phyloP scores from a whole-genome alignment of 2,888 invertebrate species.

The Amphipoea oculea region DNA sequence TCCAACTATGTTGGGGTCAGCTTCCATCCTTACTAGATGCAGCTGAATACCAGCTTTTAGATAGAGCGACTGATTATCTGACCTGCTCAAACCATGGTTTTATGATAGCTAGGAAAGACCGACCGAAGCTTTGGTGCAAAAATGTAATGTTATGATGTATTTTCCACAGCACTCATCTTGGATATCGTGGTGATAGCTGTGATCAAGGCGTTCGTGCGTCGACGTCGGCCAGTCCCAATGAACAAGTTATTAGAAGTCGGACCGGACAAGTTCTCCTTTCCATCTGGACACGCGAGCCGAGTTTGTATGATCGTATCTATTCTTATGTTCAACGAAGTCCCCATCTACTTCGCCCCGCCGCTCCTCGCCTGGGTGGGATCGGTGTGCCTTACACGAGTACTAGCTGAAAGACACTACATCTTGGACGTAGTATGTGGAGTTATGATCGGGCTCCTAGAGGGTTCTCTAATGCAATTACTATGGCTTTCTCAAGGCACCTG shows the following conservation, averaged over 20 bases:
- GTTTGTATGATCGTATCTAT: constrained; percentile 94
- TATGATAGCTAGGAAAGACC: background rate
- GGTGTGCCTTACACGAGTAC: constrained; percentile 94
- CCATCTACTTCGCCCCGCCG: constrained; percentile 91
- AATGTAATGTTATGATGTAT: background rate
- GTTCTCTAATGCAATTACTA: constrained; percentile 91
- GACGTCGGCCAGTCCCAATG: constrained; percentile 93
- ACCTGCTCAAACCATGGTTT: background rate
- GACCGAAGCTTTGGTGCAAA: background rate
- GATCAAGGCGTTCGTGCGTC: constrained; percentile 94
- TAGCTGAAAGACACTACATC: constrained; percentile 96
- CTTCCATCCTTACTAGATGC: too few species aligned
- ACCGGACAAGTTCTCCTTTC: constrained; percentile 97
- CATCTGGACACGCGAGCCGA: constrained; percentile 98
- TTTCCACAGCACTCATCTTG: constrained; percentile 92
- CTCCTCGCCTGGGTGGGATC: constrained; percentile 94
- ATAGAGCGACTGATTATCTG: background rate
- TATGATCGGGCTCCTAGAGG: constrained; percentile 93
- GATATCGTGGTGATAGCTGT: constrained; percentile 95
- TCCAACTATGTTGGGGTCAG: background rate
- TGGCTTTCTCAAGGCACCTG: constrained; percentile 93
- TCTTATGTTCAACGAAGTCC: constrained; percentile 90
- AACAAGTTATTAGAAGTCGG: constrained; percentile 93
- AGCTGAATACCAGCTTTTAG: background rate
- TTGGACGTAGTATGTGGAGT: constrained; percentile 95